A percentile compares a stretch with the other conserved stretches of the same genome.
These are phyloP conservation scores for Gasteruption jaculator DNA, from an alignment of 2,888 invertebrate species.

Conservation along the genomic window DNA sequence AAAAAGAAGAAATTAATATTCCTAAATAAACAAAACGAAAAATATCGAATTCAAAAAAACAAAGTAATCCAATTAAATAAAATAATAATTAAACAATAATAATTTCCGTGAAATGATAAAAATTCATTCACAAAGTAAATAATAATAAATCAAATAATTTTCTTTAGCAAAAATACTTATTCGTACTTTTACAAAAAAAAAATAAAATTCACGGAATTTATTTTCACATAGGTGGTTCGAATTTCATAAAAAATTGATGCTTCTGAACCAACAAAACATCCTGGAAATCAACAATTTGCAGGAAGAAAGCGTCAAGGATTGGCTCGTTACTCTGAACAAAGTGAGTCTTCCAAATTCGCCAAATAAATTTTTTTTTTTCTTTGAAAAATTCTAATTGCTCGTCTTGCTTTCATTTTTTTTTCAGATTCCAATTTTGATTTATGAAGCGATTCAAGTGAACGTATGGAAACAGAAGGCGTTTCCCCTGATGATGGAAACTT, in stretches of 20 bases:
- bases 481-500: slow-evolving; percentile 68
- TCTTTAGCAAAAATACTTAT: too few species aligned
- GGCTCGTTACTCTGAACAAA: slow-evolving; percentile 70
- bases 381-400: too few species aligned
- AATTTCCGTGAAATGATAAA: too few species aligned
- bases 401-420: slow-evolving; percentile 19
- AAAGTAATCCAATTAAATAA: too few species aligned
- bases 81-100: too few species aligned
- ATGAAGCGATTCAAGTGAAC: slow-evolving; percentile 78
- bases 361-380: slow-evolving; percentile 5
- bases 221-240: slow-evolving; percentile 85
- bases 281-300: slow-evolving; percentile 72
- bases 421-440: slow-evolving; percentile 69
- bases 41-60: too few species aligned
- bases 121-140: too few species aligned
- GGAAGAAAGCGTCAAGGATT: slow-evolving; percentile 84
- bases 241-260: slow-evolving; percentile 76
- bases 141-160: too few species aligned
- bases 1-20: too few species aligned
- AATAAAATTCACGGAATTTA: too few species aligned
- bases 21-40: too few species aligned
- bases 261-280: slow-evolving; percentile 83
- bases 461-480: slow-evolving; percentile 83
- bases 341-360: slow-evolving; percentile 46
- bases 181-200: too few species aligned